Percentiles rank a stretch among this genome's conserved stretches.
Evolutionary conservation across 2,888 invertebrate genomes (phyloP).

Genomic region (Orthonevra nobilis): DNA sequence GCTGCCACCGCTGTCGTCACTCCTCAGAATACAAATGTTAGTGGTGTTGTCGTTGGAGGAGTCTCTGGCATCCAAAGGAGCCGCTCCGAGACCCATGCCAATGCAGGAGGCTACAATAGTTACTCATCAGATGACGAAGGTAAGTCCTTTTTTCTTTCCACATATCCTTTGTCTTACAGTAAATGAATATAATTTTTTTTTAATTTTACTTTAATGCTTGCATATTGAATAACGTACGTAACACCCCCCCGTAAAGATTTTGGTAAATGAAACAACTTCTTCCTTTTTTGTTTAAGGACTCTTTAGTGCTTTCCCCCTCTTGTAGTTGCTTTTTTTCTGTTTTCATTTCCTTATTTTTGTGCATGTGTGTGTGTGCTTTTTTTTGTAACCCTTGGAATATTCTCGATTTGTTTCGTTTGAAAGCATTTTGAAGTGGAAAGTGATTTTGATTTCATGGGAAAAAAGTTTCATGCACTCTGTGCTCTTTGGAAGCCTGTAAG

Average conservation of each 20-base stretch:
- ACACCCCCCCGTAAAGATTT: constrained; percentile 65
- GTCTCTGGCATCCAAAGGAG: constrained; percentile 79
- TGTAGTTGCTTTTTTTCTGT: constrained; percentile 45
- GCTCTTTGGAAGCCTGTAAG: too few species aligned
- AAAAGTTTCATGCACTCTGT: too few species aligned
- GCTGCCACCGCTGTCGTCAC: constrained; percentile 42
- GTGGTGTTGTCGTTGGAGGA: constrained; percentile 69
- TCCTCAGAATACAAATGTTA: constrained; percentile 17
- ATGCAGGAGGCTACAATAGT: constrained; percentile 85
- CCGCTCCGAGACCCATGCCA: constrained; percentile 81
- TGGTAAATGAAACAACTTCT: constrained; percentile 53
- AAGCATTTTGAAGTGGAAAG: constrained; percentile 54
- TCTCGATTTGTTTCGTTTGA: constrained; percentile 53
- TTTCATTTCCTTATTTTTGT: constrained; percentile 41
- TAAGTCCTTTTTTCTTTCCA: constrained; percentile 80
- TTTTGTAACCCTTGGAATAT: neutral
- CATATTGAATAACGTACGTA: constrained; percentile 56
- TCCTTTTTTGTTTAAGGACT: constrained; percentile 33
- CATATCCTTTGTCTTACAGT: constrained; percentile 15
- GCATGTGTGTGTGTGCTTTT: constrained; percentile 24
- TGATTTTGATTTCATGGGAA: constrained; percentile 48
- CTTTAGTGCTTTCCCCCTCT: constrained; percentile 25
- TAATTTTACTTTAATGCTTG: constrained; percentile 57
- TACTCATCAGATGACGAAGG: constrained; percentile 96
- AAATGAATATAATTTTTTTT: constrained; percentile 29